Evolutionary conservation across 2,797 vertebrate species (phyloP).

Genomic region (Micropoecilia bifurca): DNA sequence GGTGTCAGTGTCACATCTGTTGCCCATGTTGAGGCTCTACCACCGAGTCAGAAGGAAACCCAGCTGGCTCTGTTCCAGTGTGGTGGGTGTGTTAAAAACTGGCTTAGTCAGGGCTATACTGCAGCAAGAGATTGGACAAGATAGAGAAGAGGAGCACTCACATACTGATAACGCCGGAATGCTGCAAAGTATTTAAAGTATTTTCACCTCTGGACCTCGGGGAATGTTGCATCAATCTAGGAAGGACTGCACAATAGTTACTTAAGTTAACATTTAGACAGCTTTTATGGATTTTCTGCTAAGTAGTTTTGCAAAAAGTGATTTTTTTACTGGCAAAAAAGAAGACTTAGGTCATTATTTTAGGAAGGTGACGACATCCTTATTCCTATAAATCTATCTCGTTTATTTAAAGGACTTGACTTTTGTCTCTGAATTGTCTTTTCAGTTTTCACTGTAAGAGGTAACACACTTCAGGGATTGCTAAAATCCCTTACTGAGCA

Average conservation of each 20-base stretch:
- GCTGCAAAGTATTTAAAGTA: constrained; percentile 35
- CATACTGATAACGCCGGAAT: constrained; percentile 44
- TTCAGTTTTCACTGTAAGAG: background rate
- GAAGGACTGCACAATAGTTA: constrained; percentile 7
- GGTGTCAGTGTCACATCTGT: constrained; percentile 70
- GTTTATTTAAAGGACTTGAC: background rate
- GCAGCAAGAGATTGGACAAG: constrained; percentile 61
- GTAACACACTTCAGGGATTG: background rate
- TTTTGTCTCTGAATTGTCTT: background rate
- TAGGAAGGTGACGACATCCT: background rate
- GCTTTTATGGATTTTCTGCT: background rate
- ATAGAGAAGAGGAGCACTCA: constrained; percentile 55
- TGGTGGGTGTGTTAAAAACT: constrained; percentile 63
- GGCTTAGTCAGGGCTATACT: constrained; percentile 64
- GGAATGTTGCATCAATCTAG: constrained; percentile 21
- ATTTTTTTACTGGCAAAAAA: too few relatives aligned
- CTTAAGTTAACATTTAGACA: constrained; percentile 35
- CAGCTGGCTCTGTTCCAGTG: constrained; percentile 62
- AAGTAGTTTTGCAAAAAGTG: too few relatives aligned
- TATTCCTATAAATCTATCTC: background rate
- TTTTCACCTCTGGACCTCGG: constrained; percentile 23
- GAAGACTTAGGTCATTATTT: too few relatives aligned
- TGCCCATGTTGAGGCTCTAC: constrained; percentile 55
- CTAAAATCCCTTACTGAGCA: background rate
- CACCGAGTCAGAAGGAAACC: constrained; percentile 61